Evolutionary conservation across 2,797 vertebrate genomes (phyloP), one percentile per base, ranked within the genome.

Genomic region (Girardinus metallicus): DNA sequence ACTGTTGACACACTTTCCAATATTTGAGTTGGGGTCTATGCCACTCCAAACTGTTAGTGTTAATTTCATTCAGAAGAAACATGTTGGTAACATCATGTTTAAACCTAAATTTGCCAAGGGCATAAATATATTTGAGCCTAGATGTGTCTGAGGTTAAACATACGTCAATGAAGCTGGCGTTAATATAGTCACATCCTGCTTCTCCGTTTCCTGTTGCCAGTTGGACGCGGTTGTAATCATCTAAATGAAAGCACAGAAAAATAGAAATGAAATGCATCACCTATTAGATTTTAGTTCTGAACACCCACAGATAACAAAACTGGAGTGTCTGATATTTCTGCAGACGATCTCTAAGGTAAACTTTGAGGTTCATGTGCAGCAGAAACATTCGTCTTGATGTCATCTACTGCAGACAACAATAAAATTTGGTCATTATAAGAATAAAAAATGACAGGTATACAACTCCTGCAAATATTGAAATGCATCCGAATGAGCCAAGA

Each of bases 91-190:
- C 21, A 39, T 11, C 0, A 13, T 26, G 15, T 41, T 66, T 26
- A 23, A 41, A 26, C 10, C 36, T 39, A 41, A 68, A 26, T 68
- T 9, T 68, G 36, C 21, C 36, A 41, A 23, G 34, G 2, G 2
- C 5, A 41, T 39, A 4, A 66, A 66, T 39, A 66, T 66, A 23
- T 66, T 39, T 66, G 64, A 34, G 36, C 10, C 23, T 21, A 41
- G 3, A 21, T 39, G 21, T 41, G 36, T 41, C 36, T 26, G 18
- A 66, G 9, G 4, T 44, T 31, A 4, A 66, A 68, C 21, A 75
- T 92, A 99, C 99, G 43, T 99, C 97, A 71, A 99, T 97, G 78
- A 97, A 98, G 93, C 98, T 99, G 94, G 98, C 98, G 77, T 99
- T 99, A 88, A 99, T 99, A 75, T 99, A 99, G 91, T 98, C 98